Evolutionary conservation across 1,140 invertebrate genomes (phyloP), one percentile per base, ranked within the genome.

Genomic region (Bicyclus anynana): DNA sequence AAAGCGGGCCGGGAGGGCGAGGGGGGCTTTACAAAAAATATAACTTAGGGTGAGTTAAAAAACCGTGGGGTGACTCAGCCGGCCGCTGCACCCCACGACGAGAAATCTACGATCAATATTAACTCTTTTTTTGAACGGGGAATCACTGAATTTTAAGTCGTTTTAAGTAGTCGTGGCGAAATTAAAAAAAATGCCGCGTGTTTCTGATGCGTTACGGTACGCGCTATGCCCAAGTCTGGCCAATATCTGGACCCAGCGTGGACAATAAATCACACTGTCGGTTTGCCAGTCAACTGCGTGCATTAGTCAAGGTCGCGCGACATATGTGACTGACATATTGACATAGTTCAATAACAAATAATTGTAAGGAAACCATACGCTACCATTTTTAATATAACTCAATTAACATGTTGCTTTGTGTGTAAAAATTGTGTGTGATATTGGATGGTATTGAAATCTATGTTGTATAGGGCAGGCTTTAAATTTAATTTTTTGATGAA

Each of bases 101-200:
- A 81, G 83, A 87, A 90, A 89, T 87, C 84, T 82, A 84, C 88
- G 88, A 90, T 90, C 89, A 89, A 90, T 90, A 90, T 90, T 90
- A 90, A 90, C 89, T 90, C 89, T 90, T 90, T 89, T 88, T 89
- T 87, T 85, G 70, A 80, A 85, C 80, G 72, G 69, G 72, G 77
- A 85, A 82, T 84, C 69, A 75, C 67, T 80, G 80, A 86, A 84
- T 87, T 85, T 87, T 82, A 87, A 86, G 69, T 82, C 74, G 68
- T 77, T 80, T 78, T 76, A 75, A 77, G 72, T 59, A 65, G 63
- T 62, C 50, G 56, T 51, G 20, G 27, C 40, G 55, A 62, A 55
- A 55, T 59, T 57, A 42, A 52, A 58, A n/a, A 61, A 53, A 53
- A 48, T 60, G 23, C 37, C 17, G 46, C 44, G 48, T 59, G 27